These are phyloP conservation scores for Stegophylla sp. DNA, from an alignment of 2,888 invertebrate genomes.

Conservation along the genomic window DNA sequence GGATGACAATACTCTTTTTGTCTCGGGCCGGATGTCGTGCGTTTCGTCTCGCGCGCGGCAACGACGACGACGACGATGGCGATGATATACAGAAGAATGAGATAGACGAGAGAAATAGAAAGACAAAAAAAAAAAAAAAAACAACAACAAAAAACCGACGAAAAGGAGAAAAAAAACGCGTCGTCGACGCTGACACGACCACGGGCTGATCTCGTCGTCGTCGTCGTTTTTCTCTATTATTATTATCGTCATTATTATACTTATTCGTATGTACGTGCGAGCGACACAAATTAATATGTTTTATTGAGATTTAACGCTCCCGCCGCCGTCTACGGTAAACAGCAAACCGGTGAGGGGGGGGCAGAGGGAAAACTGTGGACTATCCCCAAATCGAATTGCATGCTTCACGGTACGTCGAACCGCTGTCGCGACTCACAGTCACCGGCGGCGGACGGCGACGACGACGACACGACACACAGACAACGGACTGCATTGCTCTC, in stretches of 20 bases:
- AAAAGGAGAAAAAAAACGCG: background rate
- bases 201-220: background rate
- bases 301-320: conserved; percentile 13
- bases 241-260: background rate
- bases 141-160: background rate
- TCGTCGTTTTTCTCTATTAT: background rate
- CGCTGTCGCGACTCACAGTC: background rate
- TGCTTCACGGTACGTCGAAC: conserved; percentile 32
- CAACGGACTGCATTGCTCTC: too few relatives aligned
- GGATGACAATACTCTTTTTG: background rate
- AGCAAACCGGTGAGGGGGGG: background rate
- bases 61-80: background rate
- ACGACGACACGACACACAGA: too few relatives aligned
- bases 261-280: background rate
- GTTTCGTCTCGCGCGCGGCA: background rate
- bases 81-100: too few relatives aligned
- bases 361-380: background rate
- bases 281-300: background rate
- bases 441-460: too few relatives aligned
- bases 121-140: background rate
- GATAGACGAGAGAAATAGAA: background rate
- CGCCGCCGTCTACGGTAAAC: background rate
- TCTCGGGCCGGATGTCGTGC: background rate
- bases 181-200: background rate
- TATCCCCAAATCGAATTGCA: conserved; percentile 10